These are phyloP conservation scores for Gallinago stenura DNA, from an alignment of 2,797 vertebrate genomes.

Conservation along the genomic window DNA sequence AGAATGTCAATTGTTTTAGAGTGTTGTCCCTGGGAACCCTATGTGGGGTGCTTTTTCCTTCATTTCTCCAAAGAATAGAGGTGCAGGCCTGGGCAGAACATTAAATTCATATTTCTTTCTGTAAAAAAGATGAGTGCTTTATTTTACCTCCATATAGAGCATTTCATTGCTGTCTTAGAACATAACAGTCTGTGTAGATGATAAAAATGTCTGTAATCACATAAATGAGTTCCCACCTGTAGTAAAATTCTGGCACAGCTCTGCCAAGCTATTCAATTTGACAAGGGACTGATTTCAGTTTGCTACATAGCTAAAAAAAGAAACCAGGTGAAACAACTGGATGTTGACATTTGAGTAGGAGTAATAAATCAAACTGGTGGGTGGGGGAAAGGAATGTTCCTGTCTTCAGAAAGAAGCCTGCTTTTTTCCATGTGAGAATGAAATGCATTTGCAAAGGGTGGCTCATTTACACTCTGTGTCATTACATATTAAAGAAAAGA, in stretches of 20 bases:
- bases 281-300: conserved; percentile 30
- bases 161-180: not conserved
- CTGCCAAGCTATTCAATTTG: not conserved
- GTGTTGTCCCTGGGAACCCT: not conserved
- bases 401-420: conserved; percentile 12
- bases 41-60: not conserved
- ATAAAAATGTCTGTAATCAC: not conserved
- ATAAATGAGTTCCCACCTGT: not conserved
- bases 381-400: conserved; percentile 42
- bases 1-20: not conserved
- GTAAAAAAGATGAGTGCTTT: not conserved
- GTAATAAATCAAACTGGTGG: conserved; percentile 53
- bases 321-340: conserved; percentile 54
- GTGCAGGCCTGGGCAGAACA: not conserved
- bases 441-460: not conserved
- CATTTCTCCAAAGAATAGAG: not conserved
- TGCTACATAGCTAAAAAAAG: conserved; percentile 20
- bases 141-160: not conserved
- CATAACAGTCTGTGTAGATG: not conserved
- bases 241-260: not conserved
- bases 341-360: conserved; percentile 34
- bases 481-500: not conserved
- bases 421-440: not conserved
- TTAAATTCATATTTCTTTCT: not conserved
- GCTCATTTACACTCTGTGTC: not conserved